These are phyloP conservation scores for Leptinotarsa rubiginosa DNA, from an alignment of 2,888 invertebrate genomes.

Conservation along the genomic window DNA sequence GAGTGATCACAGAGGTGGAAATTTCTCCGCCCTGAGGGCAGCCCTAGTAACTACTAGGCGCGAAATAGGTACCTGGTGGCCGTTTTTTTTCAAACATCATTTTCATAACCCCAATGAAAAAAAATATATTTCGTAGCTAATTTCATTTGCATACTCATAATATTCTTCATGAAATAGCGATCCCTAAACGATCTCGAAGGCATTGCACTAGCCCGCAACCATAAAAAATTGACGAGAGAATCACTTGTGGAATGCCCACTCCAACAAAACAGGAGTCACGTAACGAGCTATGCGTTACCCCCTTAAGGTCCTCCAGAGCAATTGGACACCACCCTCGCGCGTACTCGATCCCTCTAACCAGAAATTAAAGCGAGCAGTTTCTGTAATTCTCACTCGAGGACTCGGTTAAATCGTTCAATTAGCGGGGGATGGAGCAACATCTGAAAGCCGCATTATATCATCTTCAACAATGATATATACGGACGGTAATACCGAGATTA, in stretches of 20 bases:
- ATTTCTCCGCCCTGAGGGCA: too few relatives aligned
- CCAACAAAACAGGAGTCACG: background rate
- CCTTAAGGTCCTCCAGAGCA: background rate
- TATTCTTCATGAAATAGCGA: too few relatives aligned
- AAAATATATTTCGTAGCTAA: too few relatives aligned
- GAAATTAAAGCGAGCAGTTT: constrained; percentile 13
- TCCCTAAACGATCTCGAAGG: too few relatives aligned
- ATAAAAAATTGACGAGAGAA: background rate
- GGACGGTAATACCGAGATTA: constrained; percentile 34
- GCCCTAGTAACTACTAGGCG: too few relatives aligned
- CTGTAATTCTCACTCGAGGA: constrained; percentile 16
- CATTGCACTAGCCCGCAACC: too few relatives aligned
- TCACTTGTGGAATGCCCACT: constrained; percentile 13
- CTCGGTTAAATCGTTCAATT: constrained; percentile 38
- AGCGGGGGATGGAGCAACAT: constrained; percentile 26
- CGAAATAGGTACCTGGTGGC: too few relatives aligned
- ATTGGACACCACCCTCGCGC: background rate
- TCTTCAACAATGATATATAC: constrained; percentile 40
- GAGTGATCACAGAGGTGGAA: too few relatives aligned
- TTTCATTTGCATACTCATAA: too few relatives aligned
- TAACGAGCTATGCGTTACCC: background rate
- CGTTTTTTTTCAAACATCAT: too few relatives aligned
- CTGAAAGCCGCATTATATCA: constrained; percentile 37
- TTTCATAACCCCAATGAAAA: too few relatives aligned
- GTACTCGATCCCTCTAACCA: background rate